Percentiles rank a stretch among this genome's conserved stretches.
Evolutionary conservation across 2,888 invertebrate species (phyloP).

Genomic region (Apotomis turbidana): DNA sequence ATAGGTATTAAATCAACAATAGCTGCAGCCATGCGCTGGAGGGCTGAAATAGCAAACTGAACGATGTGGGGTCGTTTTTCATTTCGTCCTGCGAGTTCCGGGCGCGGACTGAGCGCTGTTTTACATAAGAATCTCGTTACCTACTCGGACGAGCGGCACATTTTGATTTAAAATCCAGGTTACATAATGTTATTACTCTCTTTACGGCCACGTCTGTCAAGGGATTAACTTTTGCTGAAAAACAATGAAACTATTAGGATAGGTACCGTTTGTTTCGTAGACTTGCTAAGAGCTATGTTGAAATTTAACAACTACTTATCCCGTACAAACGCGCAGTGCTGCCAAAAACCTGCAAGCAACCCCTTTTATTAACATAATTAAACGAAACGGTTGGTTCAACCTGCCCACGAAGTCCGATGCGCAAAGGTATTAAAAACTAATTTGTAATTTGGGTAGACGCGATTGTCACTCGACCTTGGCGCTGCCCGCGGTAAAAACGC

Average conservation of each 20-base stretch:
- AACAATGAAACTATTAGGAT: background rate
- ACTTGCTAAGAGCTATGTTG: background rate
- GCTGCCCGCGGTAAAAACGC: constrained; percentile 25
- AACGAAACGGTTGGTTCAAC: background rate
- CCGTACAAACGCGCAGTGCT: background rate
- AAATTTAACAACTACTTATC: constrained; percentile 3
- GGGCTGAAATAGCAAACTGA: constrained; percentile 9
- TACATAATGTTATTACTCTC: background rate
- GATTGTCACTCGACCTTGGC: constrained; percentile 37
- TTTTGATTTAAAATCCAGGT: constrained; percentile 19
- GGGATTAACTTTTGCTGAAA: constrained; percentile 6
- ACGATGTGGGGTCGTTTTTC: constrained; percentile 27
- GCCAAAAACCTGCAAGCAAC: background rate
- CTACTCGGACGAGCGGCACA: constrained; percentile 12
- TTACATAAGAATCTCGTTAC: constrained; percentile 36
- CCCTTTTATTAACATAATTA: constrained; percentile 5
- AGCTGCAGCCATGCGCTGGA: constrained; percentile 4
- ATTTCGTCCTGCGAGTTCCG: constrained; percentile 10
- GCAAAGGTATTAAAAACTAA: constrained; percentile 29
- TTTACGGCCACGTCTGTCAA: constrained; percentile 1
- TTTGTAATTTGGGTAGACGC: constrained; percentile 31
- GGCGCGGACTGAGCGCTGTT: constrained; percentile 2
- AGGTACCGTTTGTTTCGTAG: background rate
- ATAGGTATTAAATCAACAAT: constrained; percentile 15
- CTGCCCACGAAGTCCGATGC: constrained; percentile 1